Base-by-base conservation (phyloP, 2,797 vertebrate genomes). In the Podargus strigoides region DNA sequence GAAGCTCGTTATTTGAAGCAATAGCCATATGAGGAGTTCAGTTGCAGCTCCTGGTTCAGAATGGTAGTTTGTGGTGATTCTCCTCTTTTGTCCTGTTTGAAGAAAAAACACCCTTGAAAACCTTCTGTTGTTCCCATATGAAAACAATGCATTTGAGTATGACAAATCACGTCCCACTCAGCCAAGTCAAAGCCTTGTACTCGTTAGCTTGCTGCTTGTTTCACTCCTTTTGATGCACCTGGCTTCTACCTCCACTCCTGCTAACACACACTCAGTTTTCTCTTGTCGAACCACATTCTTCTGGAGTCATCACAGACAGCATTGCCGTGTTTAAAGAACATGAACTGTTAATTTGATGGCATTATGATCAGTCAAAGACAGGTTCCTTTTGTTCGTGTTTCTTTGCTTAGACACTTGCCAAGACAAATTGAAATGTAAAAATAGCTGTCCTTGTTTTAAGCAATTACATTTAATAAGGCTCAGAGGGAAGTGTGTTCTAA, bases 131-230 rank as follows among this genome's bases (percentile, higher is more conserved):
- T 78, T 94, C 76, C 63, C 23, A 8, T 27, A 18, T 28, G 68
- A 79, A 96, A 91, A 94, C 76, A 89, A 76, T 66, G 80, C 39
- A 28, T 72, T 49, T n/a, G 78, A 92, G 82, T 70, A 50, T 91
- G 94, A 95, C 80, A 95, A 95, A 95, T 87, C 79, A 4, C 92
- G 84, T 86, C 90, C 93, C 69, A 80, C 92, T 92, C 93, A 90
- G 59, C 58, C 74, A 36, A 91, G 84, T 64, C 44, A n/a, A 62
- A 85, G 64, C 44, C 70, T 91, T 79, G 9, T 76, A 9, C 68
- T 93, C 58, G 34, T 88, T 74, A 86, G 42, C 88, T 95, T 87
- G 28, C 69, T 92, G 85, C 85, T 85, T 85, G 58, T 88, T 88
- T 69, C 59, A 21, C 68, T 93, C 83, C 60, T 75, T 62, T 62